Conservation (phyloP, 2,113 vertebrate species). For the Leptobrachium leishanense region DNA sequence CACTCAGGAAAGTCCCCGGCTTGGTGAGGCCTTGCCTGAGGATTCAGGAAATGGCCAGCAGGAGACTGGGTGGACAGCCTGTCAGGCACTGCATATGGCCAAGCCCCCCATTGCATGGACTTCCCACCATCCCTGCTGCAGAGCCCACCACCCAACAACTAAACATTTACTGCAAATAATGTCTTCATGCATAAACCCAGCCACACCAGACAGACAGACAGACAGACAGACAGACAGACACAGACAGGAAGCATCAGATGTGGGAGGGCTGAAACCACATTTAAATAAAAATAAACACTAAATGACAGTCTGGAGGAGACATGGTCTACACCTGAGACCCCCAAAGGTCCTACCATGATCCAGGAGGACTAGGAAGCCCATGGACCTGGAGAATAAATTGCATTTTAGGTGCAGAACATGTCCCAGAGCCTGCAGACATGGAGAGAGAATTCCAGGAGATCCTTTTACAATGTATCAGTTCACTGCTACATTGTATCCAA, state of each 20-base stretch:
- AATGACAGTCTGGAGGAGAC: not conserved
- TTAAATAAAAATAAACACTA: no score
- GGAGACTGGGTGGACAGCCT: not conserved
- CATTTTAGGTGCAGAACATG: not conserved
- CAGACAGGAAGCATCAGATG: no score
- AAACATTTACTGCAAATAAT: not conserved
- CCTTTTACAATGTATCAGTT: constrained; percentile 34
- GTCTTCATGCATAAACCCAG: no score
- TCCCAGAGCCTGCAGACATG: not conserved
- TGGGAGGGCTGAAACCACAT: no score
- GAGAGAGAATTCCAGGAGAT: constrained; percentile 5
- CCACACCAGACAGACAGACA: no score
- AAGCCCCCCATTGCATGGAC: not conserved
- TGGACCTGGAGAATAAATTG: no score
- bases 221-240: no score
- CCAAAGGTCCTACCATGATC: not conserved
- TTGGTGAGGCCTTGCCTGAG: constrained; percentile 47
- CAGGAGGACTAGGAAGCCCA: not conserved
- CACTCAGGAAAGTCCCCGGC: constrained; percentile 60
- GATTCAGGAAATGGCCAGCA: not conserved
- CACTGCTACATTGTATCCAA: constrained; percentile 26
- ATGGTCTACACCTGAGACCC: not conserved
- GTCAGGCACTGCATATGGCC: not conserved
- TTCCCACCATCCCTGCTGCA: not conserved
- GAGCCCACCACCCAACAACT: not conserved